These are phyloP conservation scores for Athrips mouffetella DNA, from an alignment of 2,888 invertebrate species.

Conservation along the genomic window DNA sequence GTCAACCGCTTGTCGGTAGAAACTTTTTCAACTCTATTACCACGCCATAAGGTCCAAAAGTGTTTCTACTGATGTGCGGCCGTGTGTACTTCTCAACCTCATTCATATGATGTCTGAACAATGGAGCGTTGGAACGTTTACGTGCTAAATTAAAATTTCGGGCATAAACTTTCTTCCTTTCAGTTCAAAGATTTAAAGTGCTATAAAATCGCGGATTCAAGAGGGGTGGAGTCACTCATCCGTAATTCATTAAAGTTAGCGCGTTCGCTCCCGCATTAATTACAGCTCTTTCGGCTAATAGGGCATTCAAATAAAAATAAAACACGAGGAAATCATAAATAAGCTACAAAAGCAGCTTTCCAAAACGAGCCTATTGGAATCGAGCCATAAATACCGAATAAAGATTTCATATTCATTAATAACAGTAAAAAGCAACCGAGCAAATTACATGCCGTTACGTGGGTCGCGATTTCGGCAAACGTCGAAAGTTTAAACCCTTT, in stretches of 20 bases:
- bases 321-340: constrained; percentile 50
- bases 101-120: background rate
- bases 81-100: no score
- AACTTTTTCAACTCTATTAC: no score
- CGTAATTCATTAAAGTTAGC: constrained; percentile 73
- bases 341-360: constrained; percentile 36
- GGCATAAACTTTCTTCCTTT: constrained; percentile 58
- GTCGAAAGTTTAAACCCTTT: constrained; percentile 16
- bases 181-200: constrained; percentile 57
- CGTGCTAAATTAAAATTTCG: constrained; percentile 39
- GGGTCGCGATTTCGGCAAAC: constrained; percentile 27
- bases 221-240: constrained; percentile 61
- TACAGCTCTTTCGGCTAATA: constrained; percentile 56
- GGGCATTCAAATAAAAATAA: constrained; percentile 58
- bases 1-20: no score
- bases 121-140: constrained; percentile 13
- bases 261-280: constrained; percentile 60
- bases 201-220: constrained; percentile 66
- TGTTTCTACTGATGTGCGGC: no score
- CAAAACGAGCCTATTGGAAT: constrained; percentile 30
- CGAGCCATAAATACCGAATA: constrained; percentile 32
- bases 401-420: constrained; percentile 52
- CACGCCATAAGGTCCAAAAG: no score
- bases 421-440: constrained; percentile 38
- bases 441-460: constrained; percentile 34